phyloP scores from a whole-genome alignment of 2,113 vertebrate species.

The Gobius niger region DNA sequence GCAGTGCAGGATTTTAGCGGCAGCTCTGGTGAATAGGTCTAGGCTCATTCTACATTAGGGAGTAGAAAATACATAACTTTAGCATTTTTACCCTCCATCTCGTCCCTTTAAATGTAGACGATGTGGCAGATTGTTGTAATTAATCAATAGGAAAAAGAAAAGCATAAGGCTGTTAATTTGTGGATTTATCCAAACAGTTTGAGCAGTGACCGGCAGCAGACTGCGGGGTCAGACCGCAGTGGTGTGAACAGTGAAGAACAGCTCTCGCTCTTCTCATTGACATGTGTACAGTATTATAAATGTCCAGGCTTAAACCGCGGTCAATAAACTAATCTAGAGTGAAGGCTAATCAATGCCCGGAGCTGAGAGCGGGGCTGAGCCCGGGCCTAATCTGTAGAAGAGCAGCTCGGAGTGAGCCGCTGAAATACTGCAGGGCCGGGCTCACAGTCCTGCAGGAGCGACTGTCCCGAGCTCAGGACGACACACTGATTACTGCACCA shows the following conservation, averaged over 20 bases:
- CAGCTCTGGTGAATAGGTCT: too few species aligned
- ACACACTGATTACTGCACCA: too few species aligned
- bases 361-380: neutral
- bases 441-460: too few species aligned
- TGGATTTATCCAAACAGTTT: neutral
- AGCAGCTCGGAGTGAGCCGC: neutral
- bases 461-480: too few species aligned
- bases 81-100: too few species aligned
- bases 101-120: too few species aligned
- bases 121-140: too few species aligned
- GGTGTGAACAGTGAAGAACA: neutral
- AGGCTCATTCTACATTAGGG: too few species aligned
- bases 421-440: neutral
- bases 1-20: too few species aligned
- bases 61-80: too few species aligned
- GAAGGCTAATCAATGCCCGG: constrained; percentile 23
- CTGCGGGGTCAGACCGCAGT: neutral
- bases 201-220: neutral
- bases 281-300: constrained; percentile 6
- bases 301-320: constrained; percentile 19
- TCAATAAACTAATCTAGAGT: constrained; percentile 20
- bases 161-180: too few species aligned
- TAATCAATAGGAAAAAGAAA: too few species aligned
- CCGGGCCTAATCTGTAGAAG: neutral
- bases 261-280: neutral